These are phyloP conservation scores for Spilogale gracilis DNA, from an alignment of 2,113 vertebrate species.

Conservation along the genomic window DNA sequence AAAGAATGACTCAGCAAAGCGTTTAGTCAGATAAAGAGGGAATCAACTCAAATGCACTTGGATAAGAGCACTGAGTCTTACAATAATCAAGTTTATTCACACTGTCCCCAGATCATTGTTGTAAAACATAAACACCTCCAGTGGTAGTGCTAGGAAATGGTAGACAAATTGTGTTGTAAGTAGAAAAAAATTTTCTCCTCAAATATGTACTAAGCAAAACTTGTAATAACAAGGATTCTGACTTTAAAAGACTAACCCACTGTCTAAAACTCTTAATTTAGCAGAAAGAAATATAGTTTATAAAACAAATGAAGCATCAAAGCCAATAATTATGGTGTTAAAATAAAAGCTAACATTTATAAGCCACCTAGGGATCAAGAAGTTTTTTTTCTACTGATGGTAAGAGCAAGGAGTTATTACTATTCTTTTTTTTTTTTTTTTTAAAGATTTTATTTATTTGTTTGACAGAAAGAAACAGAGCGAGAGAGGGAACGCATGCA, in stretches of 20 bases:
- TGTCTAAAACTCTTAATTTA: constrained; percentile 11
- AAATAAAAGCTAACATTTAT: constrained; percentile 28
- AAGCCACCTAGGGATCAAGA: neutral
- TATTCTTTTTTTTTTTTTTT: neutral
- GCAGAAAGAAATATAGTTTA: constrained; percentile 22
- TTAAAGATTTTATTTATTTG: no score
- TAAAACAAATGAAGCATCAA: constrained; percentile 29
- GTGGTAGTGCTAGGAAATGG: neutral
- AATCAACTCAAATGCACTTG: constrained; percentile 43
- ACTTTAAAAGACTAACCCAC: constrained; percentile 40
- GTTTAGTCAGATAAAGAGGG: constrained; percentile 52
- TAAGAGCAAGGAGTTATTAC: neutral
- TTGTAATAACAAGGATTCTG: constrained; percentile 45
- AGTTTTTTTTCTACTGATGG: neutral
- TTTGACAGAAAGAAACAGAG: no score
- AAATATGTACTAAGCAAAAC: constrained; percentile 14
- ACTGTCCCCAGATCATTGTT: neutral
- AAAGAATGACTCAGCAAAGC: constrained; percentile 74
- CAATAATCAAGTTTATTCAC: constrained; percentile 40
- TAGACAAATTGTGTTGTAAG: constrained; percentile 10
- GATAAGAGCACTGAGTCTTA: constrained; percentile 50
- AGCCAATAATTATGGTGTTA: neutral
- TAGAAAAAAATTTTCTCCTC: constrained; percentile 1
- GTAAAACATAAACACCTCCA: constrained; percentile 36
- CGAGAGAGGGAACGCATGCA: no score